phyloP scores from a whole-genome alignment of 2,888 invertebrate genomes.

The Parasteatoda lunata region DNA sequence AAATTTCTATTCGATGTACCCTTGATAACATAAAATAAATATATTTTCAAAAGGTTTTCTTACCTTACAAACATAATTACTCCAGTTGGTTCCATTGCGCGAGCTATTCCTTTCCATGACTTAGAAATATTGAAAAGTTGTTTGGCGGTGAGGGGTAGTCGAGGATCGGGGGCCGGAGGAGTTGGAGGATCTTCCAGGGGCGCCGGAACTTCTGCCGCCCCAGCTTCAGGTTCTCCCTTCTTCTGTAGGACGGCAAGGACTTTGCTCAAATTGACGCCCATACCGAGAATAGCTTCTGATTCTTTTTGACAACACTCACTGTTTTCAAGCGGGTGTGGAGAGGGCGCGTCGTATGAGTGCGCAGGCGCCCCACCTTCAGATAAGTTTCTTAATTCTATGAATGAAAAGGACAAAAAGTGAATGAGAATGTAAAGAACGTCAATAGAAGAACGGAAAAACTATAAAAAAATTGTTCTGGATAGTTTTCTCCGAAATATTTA shows the following conservation, averaged over 20 bases:
- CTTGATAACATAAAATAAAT: neutral
- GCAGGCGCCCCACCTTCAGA: conserved; percentile 17
- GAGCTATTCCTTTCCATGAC: conserved; percentile 91
- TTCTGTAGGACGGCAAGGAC: conserved; percentile 29
- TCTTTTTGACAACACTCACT: neutral
- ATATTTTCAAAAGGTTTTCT: conserved; percentile 74
- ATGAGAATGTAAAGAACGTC: too few relatives aligned
- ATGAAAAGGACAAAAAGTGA: neutral
- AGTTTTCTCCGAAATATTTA: too few relatives aligned
- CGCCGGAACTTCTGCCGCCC: neutral
- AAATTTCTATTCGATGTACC: too few relatives aligned
- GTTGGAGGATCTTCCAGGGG: conserved; percentile 54
- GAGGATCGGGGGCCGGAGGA: conserved; percentile 78
- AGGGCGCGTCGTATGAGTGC: neutral
- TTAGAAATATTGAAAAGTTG: conserved; percentile 91
- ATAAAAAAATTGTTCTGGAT: too few relatives aligned
- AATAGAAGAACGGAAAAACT: too few relatives aligned
- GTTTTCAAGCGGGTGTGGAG: neutral
- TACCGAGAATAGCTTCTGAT: neutral
- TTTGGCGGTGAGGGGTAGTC: conserved; percentile 86
- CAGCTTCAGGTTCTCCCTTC: conserved; percentile 20
- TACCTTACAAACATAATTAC: conserved; percentile 93
- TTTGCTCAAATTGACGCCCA: conserved; percentile 52
- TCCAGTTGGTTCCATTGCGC: conserved; percentile 90
- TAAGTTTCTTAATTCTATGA: conserved; percentile 6